These are phyloP conservation scores for Cetonia aurata DNA, from an alignment of 2,888 invertebrate species.

Conservation along the genomic window DNA sequence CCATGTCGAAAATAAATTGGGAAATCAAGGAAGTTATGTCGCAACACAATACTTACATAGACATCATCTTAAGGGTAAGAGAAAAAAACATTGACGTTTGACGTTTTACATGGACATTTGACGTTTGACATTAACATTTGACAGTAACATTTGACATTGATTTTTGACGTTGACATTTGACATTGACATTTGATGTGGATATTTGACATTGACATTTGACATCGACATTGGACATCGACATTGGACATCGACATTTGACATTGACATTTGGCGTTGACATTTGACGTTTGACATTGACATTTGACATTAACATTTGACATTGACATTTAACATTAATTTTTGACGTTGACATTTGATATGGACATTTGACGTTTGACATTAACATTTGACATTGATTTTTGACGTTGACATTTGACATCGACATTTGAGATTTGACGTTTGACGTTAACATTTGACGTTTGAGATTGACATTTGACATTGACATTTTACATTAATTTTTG, in stretches of 20 bases:
- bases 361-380: too few relatives aligned
- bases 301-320: too few relatives aligned
- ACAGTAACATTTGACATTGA: too few relatives aligned
- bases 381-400: too few relatives aligned
- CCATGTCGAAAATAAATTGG: conserved; percentile 97
- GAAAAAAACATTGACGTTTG: conserved; percentile 50
- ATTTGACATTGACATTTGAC: neutral
- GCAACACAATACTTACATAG: conserved; percentile 92
- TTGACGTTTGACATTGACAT: neutral
- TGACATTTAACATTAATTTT: too few relatives aligned
- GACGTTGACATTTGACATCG: neutral
- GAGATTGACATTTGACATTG: too few relatives aligned
- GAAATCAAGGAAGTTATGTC: conserved; percentile 94
- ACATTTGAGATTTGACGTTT: too few relatives aligned
- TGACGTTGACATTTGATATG: neutral
- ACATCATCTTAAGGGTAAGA: conserved; percentile 75
- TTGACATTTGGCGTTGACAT: neutral
- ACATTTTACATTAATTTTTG: too few relatives aligned
- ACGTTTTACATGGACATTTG: too few relatives aligned
- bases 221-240: too few relatives aligned
- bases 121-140: neutral
- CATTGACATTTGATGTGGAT: too few relatives aligned
- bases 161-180: neutral
- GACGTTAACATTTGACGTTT: neutral
- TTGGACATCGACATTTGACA: too few relatives aligned